Evolutionary conservation across 2,888 invertebrate species (phyloP), one percentile per base, ranked within the genome.

Genomic region (Pocota personata): DNA sequence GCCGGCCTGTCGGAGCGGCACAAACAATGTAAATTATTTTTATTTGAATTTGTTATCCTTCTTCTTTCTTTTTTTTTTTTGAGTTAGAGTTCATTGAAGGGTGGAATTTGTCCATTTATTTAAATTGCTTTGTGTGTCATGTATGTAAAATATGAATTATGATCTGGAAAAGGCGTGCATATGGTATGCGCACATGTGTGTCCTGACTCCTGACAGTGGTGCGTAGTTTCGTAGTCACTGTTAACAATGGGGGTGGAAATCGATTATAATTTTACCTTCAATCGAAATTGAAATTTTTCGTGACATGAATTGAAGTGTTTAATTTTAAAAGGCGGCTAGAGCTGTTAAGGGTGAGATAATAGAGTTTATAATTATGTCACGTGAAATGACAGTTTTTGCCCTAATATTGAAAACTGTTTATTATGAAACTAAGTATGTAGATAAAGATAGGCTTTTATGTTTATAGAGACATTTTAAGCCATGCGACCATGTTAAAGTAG

Each of bases 141-240:
- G 62, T 67, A 30, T 77, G 82, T 80, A 80, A 82, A 73, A 72
- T 82, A 77, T 86, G 86, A 82, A 82, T 86, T 86, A 86, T 82
- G 55, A 86, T 80, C 37, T 72, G 19, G 57, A 55, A 57, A 43
- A 78, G 50, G 71, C 82, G 64, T 60, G 16, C 62, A 48, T 40
- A 75, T 69, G 67, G 78, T 40, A 52, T 27, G 55, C 48, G 46
- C 64, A 32, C 46, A 60, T 79, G 57, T 82, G 7, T 50, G 40
- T 72, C 14, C 27, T 37, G n/a, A 40, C 24, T 60, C 14, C 40
- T 52, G 50, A 37, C 69, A 48, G 67, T 27, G 6, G 62, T 66
- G 40, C 16, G 50, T 55, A 46, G 43, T 37, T 46, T 71, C 24
- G 27, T 62, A 40, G 52, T 19, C 27, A 46, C 37, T 58, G 52